Evolutionary conservation across 1,140 invertebrate genomes (phyloP), one percentile per base, ranked within the genome.

Genomic region (Micrasema minimum): DNA sequence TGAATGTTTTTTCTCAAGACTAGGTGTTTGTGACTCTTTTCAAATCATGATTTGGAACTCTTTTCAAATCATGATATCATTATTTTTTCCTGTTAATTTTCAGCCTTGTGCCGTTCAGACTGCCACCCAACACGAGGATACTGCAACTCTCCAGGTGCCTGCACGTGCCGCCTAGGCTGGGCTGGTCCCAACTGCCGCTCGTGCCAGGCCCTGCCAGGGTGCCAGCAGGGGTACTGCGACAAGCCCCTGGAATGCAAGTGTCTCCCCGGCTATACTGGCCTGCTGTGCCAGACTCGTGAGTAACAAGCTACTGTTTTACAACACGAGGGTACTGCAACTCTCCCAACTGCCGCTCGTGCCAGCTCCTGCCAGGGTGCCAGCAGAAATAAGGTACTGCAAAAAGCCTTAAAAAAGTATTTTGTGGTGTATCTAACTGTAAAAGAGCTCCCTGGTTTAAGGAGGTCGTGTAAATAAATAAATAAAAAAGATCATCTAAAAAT

Each of bases 201-300:
- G 43, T 96, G 93, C 77, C 90, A 93, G 73, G 87, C 91, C 3
- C 80, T 94, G 75, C 89, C 92, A 69, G 93, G 93, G 79, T 92
- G 93, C 81, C 87, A 92, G 81, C 87, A 93, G 77, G 91, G 93
- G 51, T 90, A 90, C 76, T 95, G 91, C 84, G 91, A 90, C 79
- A 93, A 90, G 80, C 92, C 90, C 38, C 83, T 95, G 1, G 93
- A 95, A 80, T 96, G 93, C 83, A 90, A 91, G 75, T 96, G 95
- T 77, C 83, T 91, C 18, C 90, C 92, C 2, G 96, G 96, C 14
- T 98, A 91, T 82, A 94, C 91, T 51, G 96, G 96, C 45, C 85
- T 93, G 55, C 86, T 96, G 51, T 96, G 93, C 80, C 92, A 96
- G 81, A 92, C 88, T 1, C 55, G 55, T 59, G 37, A 59, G 55